Evolutionary conservation across 1,140 invertebrate species (phyloP), one percentile per base, ranked within the genome.

Genomic region (Rhizoglyphus robini): DNA sequence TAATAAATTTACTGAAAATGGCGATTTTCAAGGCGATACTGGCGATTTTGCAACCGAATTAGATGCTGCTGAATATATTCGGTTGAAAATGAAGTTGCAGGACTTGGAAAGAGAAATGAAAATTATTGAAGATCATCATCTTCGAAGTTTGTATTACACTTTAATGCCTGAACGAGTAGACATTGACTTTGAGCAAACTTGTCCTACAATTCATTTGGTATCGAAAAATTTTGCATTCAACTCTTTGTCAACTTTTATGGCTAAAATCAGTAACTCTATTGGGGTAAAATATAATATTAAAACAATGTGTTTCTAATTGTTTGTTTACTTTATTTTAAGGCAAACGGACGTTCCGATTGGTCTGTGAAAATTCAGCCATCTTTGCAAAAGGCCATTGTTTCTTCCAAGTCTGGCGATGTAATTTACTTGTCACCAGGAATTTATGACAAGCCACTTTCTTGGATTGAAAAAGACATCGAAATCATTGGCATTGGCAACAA

Each of bases 101-200:
- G 67, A 71, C 25, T 32, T 70, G 13, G 67, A 71, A 63, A 8
- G 49, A 13, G 69, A 69, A 46, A 68, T 71, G 69, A 65, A 66
- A 51, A 61, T 70, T 29, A 49, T 71, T n/a, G 70, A 71, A 68
- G 68, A 71, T 60, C 66, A 64, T 38, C 30, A 68, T 23, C 48
- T 69, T 25, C 63, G 70, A 63, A 65, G 65, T 62, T n/a, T 32
- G 30, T 54, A 36, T 29, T 11, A 32, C 15, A 34, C 23, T 29
- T 30, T 54, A n/a, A 29, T 49, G 5, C 11, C 31, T 3, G 29
- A 30, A 23, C 36, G 8, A 8, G 18, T 41, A n/a, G n/a, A n/a
- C n/a, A n/a, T n/a, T n/a, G n/a, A n/a, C n/a, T n/a, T n/a, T n/a
- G n/a, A n/a, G n/a, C n/a, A n/a, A n/a, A n/a, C n/a, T n/a, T n/a